A percentile compares a stretch with the other conserved stretches of the same genome.
Evolutionary conservation across 2,797 vertebrate species (phyloP).

Genomic region (Thaleichthys pacificus): DNA sequence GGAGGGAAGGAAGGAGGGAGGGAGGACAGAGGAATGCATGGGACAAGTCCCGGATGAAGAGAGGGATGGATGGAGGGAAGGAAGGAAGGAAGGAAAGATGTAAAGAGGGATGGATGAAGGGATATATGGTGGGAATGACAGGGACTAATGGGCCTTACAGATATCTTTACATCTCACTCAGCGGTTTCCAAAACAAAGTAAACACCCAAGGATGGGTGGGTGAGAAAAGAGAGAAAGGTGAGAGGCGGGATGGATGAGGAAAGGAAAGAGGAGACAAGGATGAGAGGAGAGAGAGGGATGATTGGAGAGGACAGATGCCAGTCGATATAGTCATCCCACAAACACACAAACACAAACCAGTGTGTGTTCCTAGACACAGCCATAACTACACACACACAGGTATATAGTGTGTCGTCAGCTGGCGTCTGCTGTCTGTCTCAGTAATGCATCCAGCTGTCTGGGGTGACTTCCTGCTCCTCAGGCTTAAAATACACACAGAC

Average conservation of each 20-base stretch:
- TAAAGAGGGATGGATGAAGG: constrained; percentile 73
- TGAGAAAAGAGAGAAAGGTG: too few relatives aligned
- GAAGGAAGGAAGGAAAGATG: constrained; percentile 50
- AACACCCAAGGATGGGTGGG: constrained; percentile 68
- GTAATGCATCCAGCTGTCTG: constrained; percentile 81
- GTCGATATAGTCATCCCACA: constrained; percentile 1
- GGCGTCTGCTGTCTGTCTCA: constrained; percentile 76
- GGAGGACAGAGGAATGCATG: constrained; percentile 79
- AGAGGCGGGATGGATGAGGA: too few relatives aligned
- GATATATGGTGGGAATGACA: too few relatives aligned
- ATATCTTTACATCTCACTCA: constrained; percentile 86
- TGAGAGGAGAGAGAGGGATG: neutral
- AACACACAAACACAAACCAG: constrained; percentile 4
- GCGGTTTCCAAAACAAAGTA: constrained; percentile 87
- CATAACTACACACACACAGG: constrained; percentile 3
- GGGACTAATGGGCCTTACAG: constrained; percentile 47
- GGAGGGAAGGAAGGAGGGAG: constrained; percentile 33
- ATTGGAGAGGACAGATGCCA: neutral
- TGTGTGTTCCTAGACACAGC: neutral
- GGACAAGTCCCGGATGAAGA: constrained; percentile 66
- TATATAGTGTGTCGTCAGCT: constrained; percentile 79
- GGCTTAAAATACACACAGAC: too few relatives aligned
- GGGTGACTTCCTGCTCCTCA: constrained; percentile 14
- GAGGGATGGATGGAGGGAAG: constrained; percentile 67
- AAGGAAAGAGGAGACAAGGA: neutral